These are phyloP conservation scores for Cephus cinctus DNA, from an alignment of 1,140 invertebrate species.

Conservation along the genomic window DNA sequence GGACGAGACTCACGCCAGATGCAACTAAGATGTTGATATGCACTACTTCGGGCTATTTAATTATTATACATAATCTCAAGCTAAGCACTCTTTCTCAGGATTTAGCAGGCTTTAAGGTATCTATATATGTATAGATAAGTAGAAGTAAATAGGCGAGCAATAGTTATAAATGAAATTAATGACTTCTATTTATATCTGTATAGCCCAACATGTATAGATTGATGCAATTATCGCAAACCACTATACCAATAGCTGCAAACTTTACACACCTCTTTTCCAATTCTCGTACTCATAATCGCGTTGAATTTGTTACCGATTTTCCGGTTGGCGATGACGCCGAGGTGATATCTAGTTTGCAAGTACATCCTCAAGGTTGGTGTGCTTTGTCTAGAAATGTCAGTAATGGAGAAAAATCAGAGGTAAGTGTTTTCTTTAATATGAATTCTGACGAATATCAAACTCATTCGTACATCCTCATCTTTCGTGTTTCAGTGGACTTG, in stretches of 20 bases:
- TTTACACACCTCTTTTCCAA: slow-evolving; percentile 80
- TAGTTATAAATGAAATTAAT: slow-evolving; percentile 10
- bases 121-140: slow-evolving; percentile 4
- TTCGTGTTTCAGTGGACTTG: slow-evolving; percentile 76
- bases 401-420: slow-evolving; percentile 81
- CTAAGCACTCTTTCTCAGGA: slow-evolving; percentile 76
- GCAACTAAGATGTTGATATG: slow-evolving; percentile 86
- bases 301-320: slow-evolving; percentile 90
- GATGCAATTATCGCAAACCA: slow-evolving; percentile 82
- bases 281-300: slow-evolving; percentile 73
- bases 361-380: slow-evolving; percentile 91
- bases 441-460: too few relatives aligned
- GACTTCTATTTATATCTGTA: slow-evolving; percentile 35
- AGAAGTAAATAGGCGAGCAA: too few relatives aligned
- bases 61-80: slow-evolving; percentile 87
- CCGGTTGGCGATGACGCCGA: slow-evolving; percentile 82
- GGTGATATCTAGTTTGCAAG: slow-evolving; percentile 84
- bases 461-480: not conserved
- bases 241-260: slow-evolving; percentile 73
- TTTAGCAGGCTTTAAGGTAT: slow-evolving; percentile 81
- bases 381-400: slow-evolving; percentile 85
- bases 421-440: slow-evolving; percentile 38
- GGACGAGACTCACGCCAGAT: slow-evolving; percentile 82
- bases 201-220: slow-evolving; percentile 86
- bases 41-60: slow-evolving; percentile 84